A percentile compares a stretch with the other conserved stretches of the same genome.
Evolutionary conservation across 1,140 invertebrate genomes (phyloP).

Genomic region (Panonychus citri): DNA sequence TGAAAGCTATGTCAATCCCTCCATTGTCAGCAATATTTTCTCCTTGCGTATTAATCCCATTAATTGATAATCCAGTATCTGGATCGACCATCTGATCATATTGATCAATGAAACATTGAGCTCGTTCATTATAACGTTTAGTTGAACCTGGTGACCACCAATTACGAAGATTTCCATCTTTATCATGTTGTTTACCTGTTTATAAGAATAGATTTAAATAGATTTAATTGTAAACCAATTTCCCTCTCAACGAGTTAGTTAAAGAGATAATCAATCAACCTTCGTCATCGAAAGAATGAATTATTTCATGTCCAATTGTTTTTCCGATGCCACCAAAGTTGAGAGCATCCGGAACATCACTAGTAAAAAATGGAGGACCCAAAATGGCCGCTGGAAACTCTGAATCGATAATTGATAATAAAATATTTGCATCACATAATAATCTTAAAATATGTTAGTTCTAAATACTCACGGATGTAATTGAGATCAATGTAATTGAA

Average conservation of each 20-base stretch:
- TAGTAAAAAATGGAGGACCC: slow-evolving; percentile 60
- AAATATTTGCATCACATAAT: background rate
- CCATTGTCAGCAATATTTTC: slow-evolving; percentile 34
- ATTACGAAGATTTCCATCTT: slow-evolving; percentile 54
- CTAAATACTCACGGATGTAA: slow-evolving; percentile 30
- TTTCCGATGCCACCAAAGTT: slow-evolving; percentile 17
- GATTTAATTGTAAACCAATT: background rate
- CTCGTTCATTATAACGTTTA: slow-evolving; percentile 41
- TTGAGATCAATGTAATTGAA: slow-evolving; percentile 59
- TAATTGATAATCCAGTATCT: slow-evolving; percentile 27
- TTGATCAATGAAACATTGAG: slow-evolving; percentile 65
- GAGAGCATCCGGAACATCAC: slow-evolving; percentile 55
- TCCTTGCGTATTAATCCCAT: slow-evolving; percentile 15
- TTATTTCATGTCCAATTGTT: slow-evolving; percentile 21
- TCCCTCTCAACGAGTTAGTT: too few species aligned
- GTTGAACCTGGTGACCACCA: slow-evolving; percentile 65
- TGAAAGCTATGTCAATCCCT: slow-evolving; percentile 30
- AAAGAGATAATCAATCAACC: too few species aligned
- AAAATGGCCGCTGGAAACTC: slow-evolving; percentile 73
- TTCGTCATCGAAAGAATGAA: slow-evolving; percentile 28
- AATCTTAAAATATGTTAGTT: background rate
- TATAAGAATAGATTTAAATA: background rate
- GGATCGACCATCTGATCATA: slow-evolving; percentile 44
- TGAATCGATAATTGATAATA: background rate
- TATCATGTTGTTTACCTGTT: slow-evolving; percentile 44